Percentiles rank a stretch among this genome's conserved stretches.
phyloP scores from a whole-genome alignment of 2,797 vertebrate species.

The Sebastes cheni region DNA sequence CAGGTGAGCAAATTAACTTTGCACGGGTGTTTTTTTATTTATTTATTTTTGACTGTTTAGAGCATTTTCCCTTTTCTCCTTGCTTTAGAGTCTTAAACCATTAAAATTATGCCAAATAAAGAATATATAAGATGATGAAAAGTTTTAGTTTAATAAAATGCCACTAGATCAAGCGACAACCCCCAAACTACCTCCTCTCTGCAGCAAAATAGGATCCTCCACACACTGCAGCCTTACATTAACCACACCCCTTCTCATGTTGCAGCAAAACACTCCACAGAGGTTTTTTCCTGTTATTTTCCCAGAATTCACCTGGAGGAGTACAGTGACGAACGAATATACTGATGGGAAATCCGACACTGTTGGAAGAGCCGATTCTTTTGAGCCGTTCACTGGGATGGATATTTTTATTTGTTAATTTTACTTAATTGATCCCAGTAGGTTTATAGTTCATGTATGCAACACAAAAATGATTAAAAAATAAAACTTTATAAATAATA shows the following conservation, averaged over 20 bases:
- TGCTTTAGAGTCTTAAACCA: background rate
- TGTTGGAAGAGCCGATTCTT: conserved; percentile 9
- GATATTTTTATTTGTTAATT: background rate
- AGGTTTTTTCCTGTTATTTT: conserved; percentile 41
- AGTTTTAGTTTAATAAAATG: background rate
- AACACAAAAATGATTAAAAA: background rate
- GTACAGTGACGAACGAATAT: conserved; percentile 68
- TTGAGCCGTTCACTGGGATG: background rate
- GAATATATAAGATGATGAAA: background rate
- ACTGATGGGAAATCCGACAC: conserved; percentile 7
- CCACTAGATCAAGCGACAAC: background rate
- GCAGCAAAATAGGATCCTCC: conserved; percentile 33
- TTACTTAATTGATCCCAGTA: background rate
- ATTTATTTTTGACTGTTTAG: background rate
- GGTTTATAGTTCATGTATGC: too few relatives aligned
- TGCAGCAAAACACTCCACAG: conserved; percentile 72
- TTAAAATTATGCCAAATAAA: rapidly evolving
- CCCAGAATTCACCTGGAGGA: conserved; percentile 77
- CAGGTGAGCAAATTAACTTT: background rate
- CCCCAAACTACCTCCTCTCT: conserved; percentile 19
- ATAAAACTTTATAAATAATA: background rate
- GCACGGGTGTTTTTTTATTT: background rate
- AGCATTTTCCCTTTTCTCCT: background rate
- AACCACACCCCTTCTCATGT: conserved; percentile 76
- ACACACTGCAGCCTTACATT: conserved; percentile 54